Base-by-base conservation (phyloP, 2,113 vertebrate genomes). In the Hemicordylus capensis region DNA sequence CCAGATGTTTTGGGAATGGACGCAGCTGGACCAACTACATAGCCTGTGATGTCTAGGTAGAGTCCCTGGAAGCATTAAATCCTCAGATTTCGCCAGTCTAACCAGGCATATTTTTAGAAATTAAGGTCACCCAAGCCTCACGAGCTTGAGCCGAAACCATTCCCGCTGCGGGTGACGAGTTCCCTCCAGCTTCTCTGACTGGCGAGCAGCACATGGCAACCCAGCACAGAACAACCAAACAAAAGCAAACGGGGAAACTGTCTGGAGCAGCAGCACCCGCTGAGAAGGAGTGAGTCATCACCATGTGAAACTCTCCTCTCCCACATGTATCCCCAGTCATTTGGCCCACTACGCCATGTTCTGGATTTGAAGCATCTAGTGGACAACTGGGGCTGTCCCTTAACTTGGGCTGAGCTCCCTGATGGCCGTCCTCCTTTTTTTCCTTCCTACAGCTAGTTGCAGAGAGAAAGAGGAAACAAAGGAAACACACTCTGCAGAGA, bases 1-100 rank as follows among this genome's bases (percentile, higher is more conserved):
- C 84, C 75, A 86, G 80, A 78, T 89, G 84, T 86, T 81, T 59
- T 51, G 74, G 91, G 90, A 92, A 87, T 72, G 72, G 90, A 90
- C 89, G 75, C 91, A 94, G 92, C 92, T 93, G 93, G 91, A 75
- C 24, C 22, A 59, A 37, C 59, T n/a, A 44, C 56, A 34, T 8
- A 34, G 58, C 37, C 58, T 56, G 75, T 37, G 86, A 64, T 79
- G 67, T 83, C 81, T 46, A 66, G 75, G 48, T 66, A 77, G 34
- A 72, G 37, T 3, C 63, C 73, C 37, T 56, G 37, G 66, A 82
- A 72, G 26, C 56, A n/a, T 42, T 6, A 2, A 22, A 31, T 51
- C 64, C 64, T 77, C 22, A 2, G 59, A 34, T 44, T 48, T 73
- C 42, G 37, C 31, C 66, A 6, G 22, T 34, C 66, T 42, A 46